phyloP scores from a whole-genome alignment of 2,113 vertebrate genomes.

The Hemiscyllium ocellatum region DNA sequence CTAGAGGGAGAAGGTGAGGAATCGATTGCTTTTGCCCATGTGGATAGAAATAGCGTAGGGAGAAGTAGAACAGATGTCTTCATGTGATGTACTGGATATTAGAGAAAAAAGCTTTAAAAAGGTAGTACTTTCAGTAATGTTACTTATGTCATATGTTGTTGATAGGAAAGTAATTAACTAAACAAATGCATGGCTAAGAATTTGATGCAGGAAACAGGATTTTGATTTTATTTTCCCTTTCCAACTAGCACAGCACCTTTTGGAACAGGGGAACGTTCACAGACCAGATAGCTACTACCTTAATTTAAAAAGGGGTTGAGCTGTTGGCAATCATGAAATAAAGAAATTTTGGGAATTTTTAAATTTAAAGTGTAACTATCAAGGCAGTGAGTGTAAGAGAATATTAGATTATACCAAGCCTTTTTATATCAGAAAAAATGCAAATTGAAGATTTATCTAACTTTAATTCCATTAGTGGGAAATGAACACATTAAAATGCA shows the following conservation, averaged over 20 bases:
- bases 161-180: not conserved
- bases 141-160: not conserved
- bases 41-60: not conserved
- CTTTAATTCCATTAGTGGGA: not conserved
- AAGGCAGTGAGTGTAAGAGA: not conserved
- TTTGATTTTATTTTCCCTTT: not conserved
- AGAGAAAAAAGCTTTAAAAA: not conserved
- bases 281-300: not conserved
- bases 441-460: not conserved
- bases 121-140: not conserved
- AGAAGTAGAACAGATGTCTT: not conserved
- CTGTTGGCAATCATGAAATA: not conserved
- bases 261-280: not conserved
- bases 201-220: not conserved
- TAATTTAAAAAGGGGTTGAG: not conserved
- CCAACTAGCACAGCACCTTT: not conserved
- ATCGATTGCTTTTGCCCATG: not conserved
- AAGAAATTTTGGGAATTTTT: not conserved
- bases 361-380: not conserved
- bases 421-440: not conserved
- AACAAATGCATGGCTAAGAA: not conserved
- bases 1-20: not conserved
- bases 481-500: not conserved
- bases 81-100: not conserved
- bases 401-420: not conserved